phyloP scores from a whole-genome alignment of 2,797 vertebrate species.

The Sebastes minor region DNA sequence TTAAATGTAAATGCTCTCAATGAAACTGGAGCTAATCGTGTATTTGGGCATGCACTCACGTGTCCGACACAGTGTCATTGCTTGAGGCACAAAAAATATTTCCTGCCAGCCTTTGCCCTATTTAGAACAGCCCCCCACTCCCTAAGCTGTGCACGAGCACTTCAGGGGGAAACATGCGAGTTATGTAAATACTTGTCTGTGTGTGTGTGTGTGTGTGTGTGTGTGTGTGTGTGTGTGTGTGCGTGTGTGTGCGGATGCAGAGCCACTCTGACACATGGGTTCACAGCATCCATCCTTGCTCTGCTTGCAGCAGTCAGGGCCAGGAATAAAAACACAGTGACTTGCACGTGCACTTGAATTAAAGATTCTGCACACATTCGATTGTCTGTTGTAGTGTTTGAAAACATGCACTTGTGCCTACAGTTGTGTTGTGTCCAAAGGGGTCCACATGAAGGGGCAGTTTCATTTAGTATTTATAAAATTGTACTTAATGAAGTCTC shows the following conservation, averaged over 20 bases:
- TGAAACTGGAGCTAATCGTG: conserved; percentile 10
- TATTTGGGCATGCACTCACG: conserved; percentile 34
- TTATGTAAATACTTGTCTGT: conserved; percentile 67
- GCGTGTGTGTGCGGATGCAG: conserved; percentile 23
- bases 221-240: not conserved
- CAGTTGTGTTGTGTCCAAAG: not conserved
- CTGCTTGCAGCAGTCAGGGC: conserved; percentile 40
- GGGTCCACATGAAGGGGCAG: not conserved
- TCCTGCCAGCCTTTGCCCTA: conserved; percentile 66
- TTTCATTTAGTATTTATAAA: not conserved
- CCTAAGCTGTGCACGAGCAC: conserved; percentile 61
- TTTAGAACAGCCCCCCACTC: conserved; percentile 55
- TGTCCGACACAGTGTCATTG: conserved; percentile 40
- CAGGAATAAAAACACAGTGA: conserved; percentile 27
- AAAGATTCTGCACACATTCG: not conserved
- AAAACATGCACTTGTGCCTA: not conserved
- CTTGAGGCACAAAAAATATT: conserved; percentile 41
- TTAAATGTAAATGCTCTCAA: conserved; percentile 25
- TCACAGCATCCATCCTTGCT: conserved; percentile 68
- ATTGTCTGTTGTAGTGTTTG: not conserved
- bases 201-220: not conserved
- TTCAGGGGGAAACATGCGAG: conserved; percentile 62
- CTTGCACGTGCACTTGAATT: not conserved
- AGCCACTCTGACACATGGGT: conserved; percentile 69
- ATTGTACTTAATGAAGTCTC: not conserved